Base-by-base conservation (phyloP, 2,888 invertebrate species). In the Hoplodrina ambigua region DNA sequence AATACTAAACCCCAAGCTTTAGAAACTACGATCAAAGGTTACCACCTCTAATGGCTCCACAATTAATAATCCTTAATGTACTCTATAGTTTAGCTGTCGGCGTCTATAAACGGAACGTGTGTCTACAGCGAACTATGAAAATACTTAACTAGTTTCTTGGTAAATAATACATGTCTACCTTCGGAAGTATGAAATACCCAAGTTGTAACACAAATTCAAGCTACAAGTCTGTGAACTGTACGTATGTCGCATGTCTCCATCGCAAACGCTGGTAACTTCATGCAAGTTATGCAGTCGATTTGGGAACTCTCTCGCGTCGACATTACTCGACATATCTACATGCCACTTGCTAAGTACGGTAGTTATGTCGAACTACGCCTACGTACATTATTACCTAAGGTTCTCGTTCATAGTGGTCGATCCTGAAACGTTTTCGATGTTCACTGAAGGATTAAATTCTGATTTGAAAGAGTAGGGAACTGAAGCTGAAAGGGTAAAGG, bases 241-340 rank as follows among this genome's bases (percentile, higher is more conserved):
- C 66, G 53, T 80, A 59, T 61, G 81, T 73, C 75, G 72, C 78
- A 79, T 82, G 81, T 85, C 81, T 81, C 78, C 68, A 82, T 82
- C 74, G 81, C 85, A 86, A 88, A 86, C 86, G 82, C 80, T 86
- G 78, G 85, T 83, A 89, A 86, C 84, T 85, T 83, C 72, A 75
- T 76, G 80, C 81, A 90, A 92, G 90, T 92, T 91, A 87, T 87
- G 89, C 90, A 89, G 88, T 87, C 90, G 91, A 92, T 92, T 92
- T 88, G 85, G 86, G 85, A 90, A 91, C 89, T 90, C 89, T 89
- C 91, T 88, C 86, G 81, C 78, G 80, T 83, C 84, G 84, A 83
- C 82, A 72, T 74, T 52, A 46, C 52, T 69, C 85, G 81, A 84
- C 82, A 71, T 72, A 61, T 25, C 53, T 72, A 70, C 44, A 69